A percentile compares a stretch with the other conserved stretches of the same genome.
phyloP scores from a whole-genome alignment of 2,888 invertebrate species.

The Euplexia lucipara region DNA sequence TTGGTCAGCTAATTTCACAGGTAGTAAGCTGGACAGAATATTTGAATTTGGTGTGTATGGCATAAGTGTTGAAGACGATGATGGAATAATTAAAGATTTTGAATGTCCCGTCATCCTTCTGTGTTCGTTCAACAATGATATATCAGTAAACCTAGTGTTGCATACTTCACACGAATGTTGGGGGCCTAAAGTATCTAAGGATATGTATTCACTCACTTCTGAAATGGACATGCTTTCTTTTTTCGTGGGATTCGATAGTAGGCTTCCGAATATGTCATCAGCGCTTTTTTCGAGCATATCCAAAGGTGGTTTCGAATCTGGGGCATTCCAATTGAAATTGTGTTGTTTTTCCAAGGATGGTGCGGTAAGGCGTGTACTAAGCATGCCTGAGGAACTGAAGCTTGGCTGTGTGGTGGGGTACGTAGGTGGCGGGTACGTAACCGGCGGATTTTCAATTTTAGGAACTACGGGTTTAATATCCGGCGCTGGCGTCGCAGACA shows the following conservation, averaged over 20 bases:
- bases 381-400: conserved; percentile 62
- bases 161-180: conserved; percentile 92
- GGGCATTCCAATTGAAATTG: conserved; percentile 88
- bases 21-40: conserved; percentile 83
- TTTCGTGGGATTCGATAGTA: conserved; percentile 82
- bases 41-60: conserved; percentile 81
- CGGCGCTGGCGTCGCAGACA: conserved; percentile 86
- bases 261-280: conserved; percentile 87
- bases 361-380: conserved; percentile 70
- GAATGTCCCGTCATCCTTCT: conserved; percentile 90
- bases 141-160: conserved; percentile 91
- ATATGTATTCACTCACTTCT: conserved; percentile 92
- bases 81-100: conserved; percentile 77
- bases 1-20: conserved; percentile 87
- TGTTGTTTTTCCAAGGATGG: conserved; percentile 86
- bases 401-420: conserved; percentile 72
- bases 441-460: conserved; percentile 78
- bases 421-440: conserved; percentile 72
- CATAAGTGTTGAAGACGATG: conserved; percentile 78
- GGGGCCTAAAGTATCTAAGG: conserved; percentile 92
- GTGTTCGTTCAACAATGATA: conserved; percentile 89
- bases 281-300: conserved; percentile 86
- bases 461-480: conserved; percentile 84
- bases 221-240: conserved; percentile 81
- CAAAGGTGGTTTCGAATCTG: conserved; percentile 84